Conservation (phyloP, 2,888 invertebrate genomes). For the Caenorhabditis becei region DNA sequence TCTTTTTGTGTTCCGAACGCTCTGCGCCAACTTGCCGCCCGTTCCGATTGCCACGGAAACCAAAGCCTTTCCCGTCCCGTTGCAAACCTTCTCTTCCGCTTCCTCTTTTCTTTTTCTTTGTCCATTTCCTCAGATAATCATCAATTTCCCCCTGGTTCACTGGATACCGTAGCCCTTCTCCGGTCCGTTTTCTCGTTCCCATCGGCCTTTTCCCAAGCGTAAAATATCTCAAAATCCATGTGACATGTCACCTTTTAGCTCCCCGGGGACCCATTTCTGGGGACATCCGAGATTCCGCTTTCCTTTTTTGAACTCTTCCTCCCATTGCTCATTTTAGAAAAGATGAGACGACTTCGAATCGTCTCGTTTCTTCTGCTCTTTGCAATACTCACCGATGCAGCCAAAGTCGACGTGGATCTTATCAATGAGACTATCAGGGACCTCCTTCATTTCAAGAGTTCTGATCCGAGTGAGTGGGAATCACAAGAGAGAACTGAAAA, state of each 20-base stretch:
- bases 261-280: slow-evolving; percentile 45
- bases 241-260: slow-evolving; percentile 60
- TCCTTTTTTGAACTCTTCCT: background rate
- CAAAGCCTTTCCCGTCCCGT: background rate
- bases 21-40: slow-evolving; percentile 15
- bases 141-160: slow-evolving; percentile 39
- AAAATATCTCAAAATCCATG: slow-evolving; percentile 48
- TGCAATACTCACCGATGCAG: slow-evolving; percentile 6
- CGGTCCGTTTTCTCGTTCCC: slow-evolving; percentile 14
- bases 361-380: slow-evolving; percentile 44
- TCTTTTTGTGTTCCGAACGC: slow-evolving; percentile 13
- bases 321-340: background rate
- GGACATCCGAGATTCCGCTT: background rate
- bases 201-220: slow-evolving; percentile 34
- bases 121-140: slow-evolving; percentile 19
- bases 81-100: slow-evolving; percentile 10
- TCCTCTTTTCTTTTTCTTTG: background rate
- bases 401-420: slow-evolving; percentile 59
- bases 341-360: slow-evolving; percentile 34
- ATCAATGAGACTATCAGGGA: slow-evolving; percentile 61
- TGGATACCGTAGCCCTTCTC: slow-evolving; percentile 13
- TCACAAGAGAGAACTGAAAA: background rate
- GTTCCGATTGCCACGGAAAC: slow-evolving; percentile 39
- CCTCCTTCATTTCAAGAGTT: slow-evolving; percentile 48
- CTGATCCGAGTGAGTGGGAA: slow-evolving; percentile 45